These are phyloP conservation scores for Drosophila paracracens DNA, from an alignment of 2,888 invertebrate species.

Conservation along the genomic window DNA sequence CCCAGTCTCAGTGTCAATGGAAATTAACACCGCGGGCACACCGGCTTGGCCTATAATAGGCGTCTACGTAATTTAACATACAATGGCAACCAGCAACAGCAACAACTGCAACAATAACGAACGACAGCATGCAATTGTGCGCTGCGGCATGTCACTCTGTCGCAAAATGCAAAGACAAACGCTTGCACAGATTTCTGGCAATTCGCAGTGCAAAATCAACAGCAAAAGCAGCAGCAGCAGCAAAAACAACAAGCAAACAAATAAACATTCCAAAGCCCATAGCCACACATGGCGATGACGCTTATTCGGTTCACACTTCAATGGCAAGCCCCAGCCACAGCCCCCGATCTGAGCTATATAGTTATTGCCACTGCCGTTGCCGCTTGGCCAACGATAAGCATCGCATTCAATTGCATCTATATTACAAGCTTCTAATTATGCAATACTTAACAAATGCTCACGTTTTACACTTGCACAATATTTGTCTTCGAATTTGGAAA, in stretches of 20 bases:
- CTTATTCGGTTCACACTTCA: constrained; percentile 60
- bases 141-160: constrained; percentile 59
- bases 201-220: constrained; percentile 28
- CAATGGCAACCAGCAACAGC: constrained; percentile 61
- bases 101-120: constrained; percentile 2
- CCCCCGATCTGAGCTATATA: neutral
- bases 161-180: constrained; percentile 53
- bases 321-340: constrained; percentile 19
- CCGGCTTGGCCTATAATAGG: constrained; percentile 65
- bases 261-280: constrained; percentile 53
- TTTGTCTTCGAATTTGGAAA: neutral
- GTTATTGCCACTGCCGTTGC: constrained; percentile 30
- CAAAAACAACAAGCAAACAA: constrained; percentile 22
- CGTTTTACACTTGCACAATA: neutral
- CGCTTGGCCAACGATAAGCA: constrained; percentile 40
- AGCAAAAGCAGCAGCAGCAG: constrained; percentile 16
- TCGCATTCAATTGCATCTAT: constrained; percentile 21
- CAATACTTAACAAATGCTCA: neutral
- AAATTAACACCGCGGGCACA: constrained; percentile 74
- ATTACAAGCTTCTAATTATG: constrained; percentile 1
- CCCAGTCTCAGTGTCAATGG: constrained; percentile 72
- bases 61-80: constrained; percentile 78
- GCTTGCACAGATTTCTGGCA: constrained; percentile 69
- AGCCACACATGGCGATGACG: constrained; percentile 53
- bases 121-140: constrained; percentile 62